Conservation (phyloP, 23 tunicate species). For the Botrylloides violaceus region DNA sequence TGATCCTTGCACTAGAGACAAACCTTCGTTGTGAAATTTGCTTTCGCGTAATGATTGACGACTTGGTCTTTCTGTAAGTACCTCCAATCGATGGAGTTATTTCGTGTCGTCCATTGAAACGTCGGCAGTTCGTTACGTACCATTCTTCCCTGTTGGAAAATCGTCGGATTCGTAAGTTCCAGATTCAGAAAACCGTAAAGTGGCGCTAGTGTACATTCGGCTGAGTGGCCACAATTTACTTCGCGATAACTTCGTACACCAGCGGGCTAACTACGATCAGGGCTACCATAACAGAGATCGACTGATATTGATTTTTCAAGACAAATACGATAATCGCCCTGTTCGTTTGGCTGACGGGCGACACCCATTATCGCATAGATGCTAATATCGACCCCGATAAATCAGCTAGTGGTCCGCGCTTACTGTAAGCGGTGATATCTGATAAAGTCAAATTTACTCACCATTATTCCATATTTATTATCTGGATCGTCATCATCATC, state of each 20-base stretch:
- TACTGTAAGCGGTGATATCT: no score
- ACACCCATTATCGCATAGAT: no score
- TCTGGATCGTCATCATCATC: constrained; percentile 51
- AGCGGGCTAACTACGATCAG: no score
- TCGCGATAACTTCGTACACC: neutral
- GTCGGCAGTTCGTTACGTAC: constrained; percentile 78
- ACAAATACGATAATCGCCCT: no score
- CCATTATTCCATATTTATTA: constrained; percentile 86
- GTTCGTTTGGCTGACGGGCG: no score
- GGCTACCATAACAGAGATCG: no score
- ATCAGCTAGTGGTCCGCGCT: no score
- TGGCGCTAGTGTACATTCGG: neutral
- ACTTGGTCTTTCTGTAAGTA: constrained; percentile 80
- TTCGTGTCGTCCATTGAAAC: constrained; percentile 85
- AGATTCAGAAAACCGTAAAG: neutral
- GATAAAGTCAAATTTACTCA: no score
- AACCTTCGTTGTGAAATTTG: constrained; percentile 97
- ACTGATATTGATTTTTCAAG: no score
- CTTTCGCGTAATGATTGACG: constrained; percentile 88
- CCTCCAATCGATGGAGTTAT: constrained; percentile 72
- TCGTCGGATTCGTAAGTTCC: neutral
- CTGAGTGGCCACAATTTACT: neutral
- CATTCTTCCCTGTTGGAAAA: constrained; percentile 63
- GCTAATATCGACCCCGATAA: no score
- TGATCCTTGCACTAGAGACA: no score